phyloP scores from a whole-genome alignment of 2,113 vertebrate genomes.

The Typhlomys cinereus region DNA sequence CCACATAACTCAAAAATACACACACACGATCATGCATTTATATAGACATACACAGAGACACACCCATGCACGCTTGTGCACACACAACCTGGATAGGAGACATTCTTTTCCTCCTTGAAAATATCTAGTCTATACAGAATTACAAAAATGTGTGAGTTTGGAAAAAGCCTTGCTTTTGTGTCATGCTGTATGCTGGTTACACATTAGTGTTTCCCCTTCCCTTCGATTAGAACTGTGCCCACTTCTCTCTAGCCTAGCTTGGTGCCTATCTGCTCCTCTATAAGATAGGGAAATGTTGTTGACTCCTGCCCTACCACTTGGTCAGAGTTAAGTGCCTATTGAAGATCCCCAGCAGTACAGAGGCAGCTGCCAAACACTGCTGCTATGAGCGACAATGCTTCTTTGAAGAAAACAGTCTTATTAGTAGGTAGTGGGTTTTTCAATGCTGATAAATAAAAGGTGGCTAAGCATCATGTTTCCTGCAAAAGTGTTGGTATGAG shows the following conservation, averaged over 20 bases:
- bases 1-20: too few relatives aligned
- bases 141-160: conserved; percentile 4
- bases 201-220: background rate
- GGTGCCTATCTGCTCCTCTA: background rate
- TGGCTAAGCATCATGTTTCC: background rate
- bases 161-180: background rate
- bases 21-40: too few relatives aligned
- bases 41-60: too few relatives aligned
- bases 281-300: conserved; percentile 33
- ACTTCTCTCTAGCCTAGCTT: background rate
- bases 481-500: conserved; percentile 52
- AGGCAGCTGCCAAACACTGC: background rate
- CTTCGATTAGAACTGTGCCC: conserved; percentile 26
- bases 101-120: background rate
- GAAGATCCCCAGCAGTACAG: conserved; percentile 26
- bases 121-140: conserved; percentile 19
- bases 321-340: conserved; percentile 55
- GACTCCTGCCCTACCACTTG: conserved; percentile 26
- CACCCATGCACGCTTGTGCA: too few relatives aligned
- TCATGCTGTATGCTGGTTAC: background rate
- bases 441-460: conserved; percentile 59
- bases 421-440: conserved; percentile 60
- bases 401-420: conserved; percentile 63
- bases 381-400: conserved; percentile 5
- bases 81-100: background rate